Evolutionary conservation across 1,140 invertebrate species (phyloP).

Genomic region (Bombus polaris): DNA sequence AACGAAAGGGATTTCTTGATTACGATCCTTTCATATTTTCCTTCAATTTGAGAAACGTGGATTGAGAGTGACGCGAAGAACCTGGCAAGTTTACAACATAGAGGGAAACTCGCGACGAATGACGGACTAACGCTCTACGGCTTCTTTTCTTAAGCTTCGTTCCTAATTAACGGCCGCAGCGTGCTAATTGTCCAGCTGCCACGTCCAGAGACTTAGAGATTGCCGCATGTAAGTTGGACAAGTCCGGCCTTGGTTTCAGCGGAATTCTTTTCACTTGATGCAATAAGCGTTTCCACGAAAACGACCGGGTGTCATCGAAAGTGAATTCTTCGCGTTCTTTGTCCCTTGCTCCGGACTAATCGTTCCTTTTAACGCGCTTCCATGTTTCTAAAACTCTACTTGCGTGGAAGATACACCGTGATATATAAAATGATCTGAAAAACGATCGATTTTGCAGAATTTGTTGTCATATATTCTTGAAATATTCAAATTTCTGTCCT

Average conservation of each 20-base stretch:
- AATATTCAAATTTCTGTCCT: too few species aligned
- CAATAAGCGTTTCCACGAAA: slow-evolving; percentile 52
- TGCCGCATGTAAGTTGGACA: slow-evolving; percentile 43
- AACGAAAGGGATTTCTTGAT: too few species aligned
- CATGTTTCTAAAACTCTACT: slow-evolving; percentile 13
- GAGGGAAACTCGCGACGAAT: slow-evolving; percentile 48
- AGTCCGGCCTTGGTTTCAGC: slow-evolving; percentile 29
- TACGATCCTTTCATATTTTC: too few species aligned
- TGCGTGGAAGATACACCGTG: not conserved
- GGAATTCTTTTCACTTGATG: slow-evolving; percentile 53
- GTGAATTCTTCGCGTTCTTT: slow-evolving; percentile 35
- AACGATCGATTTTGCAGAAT: too few species aligned
- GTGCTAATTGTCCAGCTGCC: slow-evolving; percentile 68
- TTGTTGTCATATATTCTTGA: too few species aligned
- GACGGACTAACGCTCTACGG: not conserved
- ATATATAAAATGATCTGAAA: too few species aligned
- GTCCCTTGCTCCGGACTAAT: not conserved
- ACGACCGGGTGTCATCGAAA: slow-evolving; percentile 43
- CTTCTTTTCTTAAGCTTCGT: slow-evolving; percentile 52
- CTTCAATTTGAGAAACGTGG: not conserved
- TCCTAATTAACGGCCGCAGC: slow-evolving; percentile 69
- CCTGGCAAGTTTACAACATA: not conserved
- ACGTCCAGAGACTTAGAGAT: slow-evolving; percentile 52
- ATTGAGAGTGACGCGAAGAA: not conserved
- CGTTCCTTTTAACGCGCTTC: not conserved